A percentile compares a stretch with the other conserved stretches of the same genome.
Evolutionary conservation across 2,113 vertebrate genomes (phyloP).

Genomic region (Brienomyrus brachyistius): DNA sequence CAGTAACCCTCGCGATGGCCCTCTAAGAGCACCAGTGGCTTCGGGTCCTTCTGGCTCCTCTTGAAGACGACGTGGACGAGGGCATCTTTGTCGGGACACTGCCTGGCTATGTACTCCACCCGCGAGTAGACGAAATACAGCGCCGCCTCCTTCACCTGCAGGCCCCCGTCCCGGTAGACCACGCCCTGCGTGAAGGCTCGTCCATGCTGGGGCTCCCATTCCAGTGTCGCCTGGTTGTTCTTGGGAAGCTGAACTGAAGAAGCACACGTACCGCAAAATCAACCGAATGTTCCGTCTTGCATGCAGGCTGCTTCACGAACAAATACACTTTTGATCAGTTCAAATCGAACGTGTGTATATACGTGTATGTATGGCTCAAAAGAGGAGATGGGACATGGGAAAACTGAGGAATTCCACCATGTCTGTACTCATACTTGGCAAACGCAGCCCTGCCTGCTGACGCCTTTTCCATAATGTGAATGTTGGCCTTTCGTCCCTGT

Average conservation of each 20-base stretch:
- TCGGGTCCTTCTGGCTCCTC: constrained; percentile 22
- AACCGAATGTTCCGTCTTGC: not conserved
- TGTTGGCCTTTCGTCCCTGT: not conserved
- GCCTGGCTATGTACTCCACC: constrained; percentile 48
- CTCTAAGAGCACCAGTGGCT: constrained; percentile 7
- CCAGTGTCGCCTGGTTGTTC: constrained; percentile 25
- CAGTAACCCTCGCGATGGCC: constrained; percentile 9
- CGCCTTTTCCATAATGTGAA: not conserved
- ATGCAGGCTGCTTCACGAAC: not conserved
- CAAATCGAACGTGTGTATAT: not conserved
- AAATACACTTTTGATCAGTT: not conserved
- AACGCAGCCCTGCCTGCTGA: not conserved
- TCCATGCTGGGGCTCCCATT: constrained; percentile 59
- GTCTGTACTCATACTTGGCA: not conserved
- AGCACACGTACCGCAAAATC: not conserved
- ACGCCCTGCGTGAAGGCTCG: constrained; percentile 50
- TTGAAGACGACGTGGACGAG: constrained; percentile 54
- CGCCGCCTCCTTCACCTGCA: constrained; percentile 56
- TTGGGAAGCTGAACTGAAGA: constrained; percentile 6
- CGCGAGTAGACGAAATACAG: constrained; percentile 67
- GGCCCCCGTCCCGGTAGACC: constrained; percentile 46
- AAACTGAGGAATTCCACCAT: not conserved
- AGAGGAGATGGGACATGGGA: not conserved
- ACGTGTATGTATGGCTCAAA: not conserved
- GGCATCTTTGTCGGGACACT: constrained; percentile 44